Conservation (phyloP, 1,140 invertebrate species). For the Zaprionus capensis region DNA sequence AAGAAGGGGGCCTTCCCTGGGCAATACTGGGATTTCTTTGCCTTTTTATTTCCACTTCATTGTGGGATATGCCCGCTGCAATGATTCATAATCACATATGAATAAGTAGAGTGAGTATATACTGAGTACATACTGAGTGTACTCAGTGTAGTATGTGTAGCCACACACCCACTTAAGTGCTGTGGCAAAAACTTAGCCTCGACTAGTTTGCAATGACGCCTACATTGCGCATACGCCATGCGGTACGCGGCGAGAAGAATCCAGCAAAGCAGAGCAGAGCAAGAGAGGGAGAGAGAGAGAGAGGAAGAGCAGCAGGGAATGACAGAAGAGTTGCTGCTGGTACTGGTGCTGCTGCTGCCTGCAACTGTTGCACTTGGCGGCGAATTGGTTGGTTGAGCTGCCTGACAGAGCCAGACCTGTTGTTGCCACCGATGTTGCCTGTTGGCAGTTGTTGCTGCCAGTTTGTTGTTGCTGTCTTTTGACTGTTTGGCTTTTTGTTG, state of each 20-base stretch:
- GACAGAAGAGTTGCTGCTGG: conserved; percentile 38
- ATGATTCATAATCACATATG: conserved; percentile 38
- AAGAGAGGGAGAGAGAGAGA: neutral
- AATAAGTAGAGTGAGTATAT: neutral
- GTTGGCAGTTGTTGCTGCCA: conserved; percentile 3
- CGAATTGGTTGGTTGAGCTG: conserved; percentile 28
- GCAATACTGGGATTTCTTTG: conserved; percentile 12
- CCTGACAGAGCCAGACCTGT: conserved; percentile 32
- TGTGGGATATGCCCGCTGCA: conserved; percentile 3
- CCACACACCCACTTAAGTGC: conserved; percentile 45
- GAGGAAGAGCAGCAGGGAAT: neutral
- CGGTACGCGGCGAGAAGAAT: conserved; percentile 26
- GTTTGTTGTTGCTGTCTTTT: conserved; percentile 23
- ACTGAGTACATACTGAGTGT: conserved; percentile 2
- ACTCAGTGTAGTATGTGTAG: neutral
- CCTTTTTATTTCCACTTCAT: neutral
- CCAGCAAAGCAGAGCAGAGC: neutral
- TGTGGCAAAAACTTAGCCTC: conserved; percentile 19
- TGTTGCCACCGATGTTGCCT: conserved; percentile 26
- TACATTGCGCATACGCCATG: conserved; percentile 52
- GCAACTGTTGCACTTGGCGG: conserved; percentile 64
- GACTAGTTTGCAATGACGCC: conserved; percentile 43
- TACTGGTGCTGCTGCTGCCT: conserved; percentile 49
- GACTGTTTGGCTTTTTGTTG: conserved; percentile 65
- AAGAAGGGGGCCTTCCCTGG: neutral